Evolutionary conservation across 2,888 invertebrate species (phyloP).

Genomic region (Lysandra coridon): DNA sequence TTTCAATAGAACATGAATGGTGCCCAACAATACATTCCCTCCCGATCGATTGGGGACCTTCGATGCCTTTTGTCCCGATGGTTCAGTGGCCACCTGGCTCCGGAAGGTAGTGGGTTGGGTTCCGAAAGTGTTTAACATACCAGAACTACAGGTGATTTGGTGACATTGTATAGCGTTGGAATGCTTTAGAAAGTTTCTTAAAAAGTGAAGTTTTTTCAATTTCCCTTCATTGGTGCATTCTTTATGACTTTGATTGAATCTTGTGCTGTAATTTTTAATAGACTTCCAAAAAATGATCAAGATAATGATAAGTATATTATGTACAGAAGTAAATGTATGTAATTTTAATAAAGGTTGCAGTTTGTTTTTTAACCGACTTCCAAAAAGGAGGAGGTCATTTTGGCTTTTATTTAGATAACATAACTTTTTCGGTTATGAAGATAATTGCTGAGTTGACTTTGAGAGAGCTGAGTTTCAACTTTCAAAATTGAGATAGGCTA

Average conservation of each 20-base stretch:
- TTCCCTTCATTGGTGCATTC: background rate
- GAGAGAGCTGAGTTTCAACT: too few species aligned
- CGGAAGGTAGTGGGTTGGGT: slow-evolving; percentile 13
- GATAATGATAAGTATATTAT: too few species aligned
- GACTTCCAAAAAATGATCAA: background rate
- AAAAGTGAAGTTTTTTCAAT: background rate
- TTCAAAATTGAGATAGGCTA: too few species aligned
- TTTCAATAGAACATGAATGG: slow-evolving; percentile 33
- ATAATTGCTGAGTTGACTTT: too few species aligned
- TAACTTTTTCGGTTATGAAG: too few species aligned
- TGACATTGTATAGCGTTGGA: background rate
- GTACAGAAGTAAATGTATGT: too few species aligned
- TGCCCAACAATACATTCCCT: slow-evolving; percentile 22
- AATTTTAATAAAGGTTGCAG: too few species aligned
- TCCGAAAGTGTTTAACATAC: slow-evolving; percentile 23
- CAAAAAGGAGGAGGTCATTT: too few species aligned
- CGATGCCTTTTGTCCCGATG: slow-evolving; percentile 15
- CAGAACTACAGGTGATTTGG: slow-evolving; percentile 26
- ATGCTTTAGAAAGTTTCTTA: background rate
- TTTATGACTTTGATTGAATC: background rate
- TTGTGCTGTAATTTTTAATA: background rate
- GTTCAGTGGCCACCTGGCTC: slow-evolving; percentile 24
- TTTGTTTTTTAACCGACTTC: too few species aligned
- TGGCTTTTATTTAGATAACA: too few species aligned
- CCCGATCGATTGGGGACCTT: slow-evolving; percentile 21